Conservation (phyloP, 1,140 invertebrate species). For the Neodiprion pinetum region DNA sequence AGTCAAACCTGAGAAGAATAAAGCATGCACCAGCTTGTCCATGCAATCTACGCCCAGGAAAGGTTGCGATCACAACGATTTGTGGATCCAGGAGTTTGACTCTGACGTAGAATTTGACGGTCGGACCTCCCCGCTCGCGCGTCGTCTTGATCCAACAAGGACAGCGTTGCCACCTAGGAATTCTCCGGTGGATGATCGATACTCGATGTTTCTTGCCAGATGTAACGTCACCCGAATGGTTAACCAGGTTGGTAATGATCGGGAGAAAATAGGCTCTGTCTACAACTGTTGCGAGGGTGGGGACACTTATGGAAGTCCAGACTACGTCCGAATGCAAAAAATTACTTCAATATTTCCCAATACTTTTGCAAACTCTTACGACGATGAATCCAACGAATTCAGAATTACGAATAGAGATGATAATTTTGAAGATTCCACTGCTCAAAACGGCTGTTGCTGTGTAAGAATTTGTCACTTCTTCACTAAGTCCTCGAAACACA, state of each 20-base stretch:
- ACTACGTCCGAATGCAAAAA: neutral
- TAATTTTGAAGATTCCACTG: neutral
- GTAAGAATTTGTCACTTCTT: constrained; percentile 30
- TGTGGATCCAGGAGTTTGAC: constrained; percentile 13
- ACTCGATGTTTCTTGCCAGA: constrained; percentile 1
- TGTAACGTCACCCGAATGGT: neutral
- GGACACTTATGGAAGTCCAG: neutral
- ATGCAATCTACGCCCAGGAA: neutral
- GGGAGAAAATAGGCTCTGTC: neutral
- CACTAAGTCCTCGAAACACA: neutral
- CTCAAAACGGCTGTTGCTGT: constrained; percentile 32
- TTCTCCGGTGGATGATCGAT: constrained; percentile 1
- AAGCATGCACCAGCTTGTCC: neutral
- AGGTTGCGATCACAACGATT: neutral
- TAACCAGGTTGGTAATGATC: neutral
- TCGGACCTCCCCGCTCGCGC: neutral
- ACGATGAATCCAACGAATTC: neutral
- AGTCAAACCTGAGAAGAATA: neutral
- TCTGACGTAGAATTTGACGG: constrained; percentile 6
- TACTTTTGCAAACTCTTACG: neutral
- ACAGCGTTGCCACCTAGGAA: neutral
- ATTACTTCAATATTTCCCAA: neutral
- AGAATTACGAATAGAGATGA: neutral
- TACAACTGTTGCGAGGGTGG: neutral
- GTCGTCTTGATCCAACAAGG: neutral